Conservation (phyloP, 2,888 invertebrate genomes). For the Autographa pulchrina region DNA sequence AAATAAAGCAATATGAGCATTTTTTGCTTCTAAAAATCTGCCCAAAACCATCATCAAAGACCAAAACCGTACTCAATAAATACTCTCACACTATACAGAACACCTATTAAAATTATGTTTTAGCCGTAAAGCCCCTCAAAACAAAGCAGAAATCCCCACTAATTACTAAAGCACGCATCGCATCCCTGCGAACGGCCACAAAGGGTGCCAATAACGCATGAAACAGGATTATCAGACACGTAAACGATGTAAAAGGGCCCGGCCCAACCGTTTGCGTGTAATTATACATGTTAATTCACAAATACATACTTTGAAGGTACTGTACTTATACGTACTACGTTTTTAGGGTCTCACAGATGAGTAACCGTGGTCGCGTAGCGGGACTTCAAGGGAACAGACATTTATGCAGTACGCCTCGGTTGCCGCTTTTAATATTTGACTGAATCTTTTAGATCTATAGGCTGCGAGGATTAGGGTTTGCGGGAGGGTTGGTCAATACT, state of each 20-base stretch:
- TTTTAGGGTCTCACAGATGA: conserved; percentile 49
- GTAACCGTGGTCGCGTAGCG: conserved; percentile 43
- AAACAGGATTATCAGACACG: conserved; percentile 88
- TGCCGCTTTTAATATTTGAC: background rate
- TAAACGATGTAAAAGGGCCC: conserved; percentile 84
- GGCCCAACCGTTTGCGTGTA: conserved; percentile 76
- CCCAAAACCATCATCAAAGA: no score
- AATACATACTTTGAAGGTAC: conserved; percentile 53
- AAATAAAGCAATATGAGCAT: no score
- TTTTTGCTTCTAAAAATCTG: no score
- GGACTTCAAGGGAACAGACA: conserved; percentile 25
- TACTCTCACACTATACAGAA: background rate
- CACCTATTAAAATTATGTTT: background rate
- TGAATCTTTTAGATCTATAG: conserved; percentile 5
- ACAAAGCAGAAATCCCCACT: conserved; percentile 38
- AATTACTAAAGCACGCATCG: conserved; percentile 65
- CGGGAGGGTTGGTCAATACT: no score
- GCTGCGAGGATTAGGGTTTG: background rate
- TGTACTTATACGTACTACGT: conserved; percentile 16
- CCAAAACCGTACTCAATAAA: no score
- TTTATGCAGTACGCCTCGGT: conserved; percentile 10
- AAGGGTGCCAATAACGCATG: conserved; percentile 88
- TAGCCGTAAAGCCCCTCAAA: conserved; percentile 27
- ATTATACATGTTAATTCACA: conserved; percentile 86
- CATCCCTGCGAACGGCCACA: conserved; percentile 70